These are phyloP conservation scores for Drosophila mettleri DNA, from an alignment of 2,888 invertebrate genomes.

Conservation along the genomic window DNA sequence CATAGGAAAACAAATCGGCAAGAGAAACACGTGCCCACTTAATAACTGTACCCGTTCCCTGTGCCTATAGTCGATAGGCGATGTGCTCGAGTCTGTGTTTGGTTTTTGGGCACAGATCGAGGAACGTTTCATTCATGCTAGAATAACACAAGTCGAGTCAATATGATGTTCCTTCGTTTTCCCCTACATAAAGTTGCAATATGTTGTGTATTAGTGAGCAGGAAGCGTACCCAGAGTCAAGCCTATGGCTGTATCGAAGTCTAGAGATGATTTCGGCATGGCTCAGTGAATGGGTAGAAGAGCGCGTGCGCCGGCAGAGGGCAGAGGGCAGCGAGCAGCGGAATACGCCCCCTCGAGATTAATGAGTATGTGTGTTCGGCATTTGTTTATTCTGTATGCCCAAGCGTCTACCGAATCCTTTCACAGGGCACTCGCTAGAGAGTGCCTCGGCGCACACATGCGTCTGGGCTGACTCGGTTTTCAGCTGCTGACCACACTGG, in stretches of 20 bases:
- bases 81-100: conserved; percentile 21
- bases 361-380: conserved; percentile 68
- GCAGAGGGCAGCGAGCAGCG: no score
- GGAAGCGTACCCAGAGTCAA: conserved; percentile 5
- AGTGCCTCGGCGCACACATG: conserved; percentile 11
- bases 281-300: conserved; percentile 32
- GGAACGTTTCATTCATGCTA: conserved; percentile 45
- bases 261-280: conserved; percentile 7
- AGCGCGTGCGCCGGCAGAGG: conserved; percentile 58
- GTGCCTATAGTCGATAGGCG: not conserved
- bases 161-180: conserved; percentile 30
- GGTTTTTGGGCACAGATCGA: conserved; percentile 22
- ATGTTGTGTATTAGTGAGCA: conserved; percentile 74
- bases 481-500: conserved; percentile 75
- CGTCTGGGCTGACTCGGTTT: conserved; percentile 35
- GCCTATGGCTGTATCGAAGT: no score
- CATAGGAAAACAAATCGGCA: conserved; percentile 68
- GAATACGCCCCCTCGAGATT: conserved; percentile 81
- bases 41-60: conserved; percentile 42
- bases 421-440: conserved; percentile 28
- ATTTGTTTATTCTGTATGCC: conserved; percentile 65
- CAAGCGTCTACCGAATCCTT: conserved; percentile 61
- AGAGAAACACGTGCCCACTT: conserved; percentile 75
- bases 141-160: conserved; percentile 57
- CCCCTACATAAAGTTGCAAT: conserved; percentile 73